Evolutionary conservation across 2,797 vertebrate genomes (phyloP), one percentile per base, ranked within the genome.

Genomic region (Macropodus opercularis): DNA sequence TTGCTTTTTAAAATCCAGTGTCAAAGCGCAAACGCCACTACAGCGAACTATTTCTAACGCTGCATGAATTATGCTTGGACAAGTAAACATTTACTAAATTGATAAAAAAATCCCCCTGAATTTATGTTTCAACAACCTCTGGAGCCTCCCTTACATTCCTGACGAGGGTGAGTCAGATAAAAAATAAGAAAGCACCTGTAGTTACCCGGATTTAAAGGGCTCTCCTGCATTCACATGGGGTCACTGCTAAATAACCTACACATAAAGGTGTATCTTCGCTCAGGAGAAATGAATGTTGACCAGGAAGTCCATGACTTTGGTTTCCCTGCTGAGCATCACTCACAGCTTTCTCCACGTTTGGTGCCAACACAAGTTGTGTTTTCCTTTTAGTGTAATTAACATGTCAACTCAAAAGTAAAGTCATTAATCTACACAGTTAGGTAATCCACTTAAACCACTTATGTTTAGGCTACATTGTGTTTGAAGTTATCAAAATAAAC

Each of bases 111-210:
- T n/a, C 9, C 8, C 3, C 0, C 23, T 47, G 32, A 5, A 34
- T 47, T 41, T 48, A 19, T 8, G 8, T n/a, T n/a, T 76, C 84
- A 90, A 89, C 91, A 90, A 89, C 80, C 70, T 72, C 29, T 79
- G 82, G 38, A 75, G 91, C n/a, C n/a, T n/a, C 32, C 35, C 81
- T 74, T 10, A 61, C 87, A 92, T 94, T 90, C 91, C 80, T 72
- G 27, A 15, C 5, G 15, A 50, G 71, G 80, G 80, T 70, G 68
- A 78, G 81, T 80, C 72, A 83, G 74, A 79, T 70, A 72, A 79
- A 68, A 78, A 68, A 61, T 38, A 1, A n/a, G 73, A 79, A 63
- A 13, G 6, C 29, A 26, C 24, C 27, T 27, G 46, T 6, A 32
- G 43, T 72, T 60, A 31, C 15, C 13, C n/a, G 40, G 3, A 9